A percentile compares a stretch with the other conserved stretches of the same genome.
phyloP scores from a whole-genome alignment of 2,113 vertebrate species.

The Chunga burmeisteri region DNA sequence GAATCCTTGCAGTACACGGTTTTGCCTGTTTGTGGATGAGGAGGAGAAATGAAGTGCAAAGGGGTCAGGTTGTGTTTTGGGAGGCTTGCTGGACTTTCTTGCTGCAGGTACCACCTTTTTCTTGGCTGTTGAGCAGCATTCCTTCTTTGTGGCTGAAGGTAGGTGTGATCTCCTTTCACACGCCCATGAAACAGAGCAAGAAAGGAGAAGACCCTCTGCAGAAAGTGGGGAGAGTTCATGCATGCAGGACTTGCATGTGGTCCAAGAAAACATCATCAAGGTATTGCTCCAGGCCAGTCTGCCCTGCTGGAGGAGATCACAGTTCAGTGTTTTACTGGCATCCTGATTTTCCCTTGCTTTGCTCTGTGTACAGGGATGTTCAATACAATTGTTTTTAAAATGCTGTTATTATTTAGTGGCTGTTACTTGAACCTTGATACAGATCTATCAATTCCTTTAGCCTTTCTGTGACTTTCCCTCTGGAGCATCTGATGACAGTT shows the following conservation, averaged over 20 bases:
- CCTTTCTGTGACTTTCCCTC: neutral
- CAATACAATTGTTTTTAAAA: neutral
- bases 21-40: neutral
- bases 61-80: neutral
- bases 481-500: neutral
- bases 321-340: neutral
- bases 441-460: neutral
- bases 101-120: neutral
- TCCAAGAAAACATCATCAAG: neutral
- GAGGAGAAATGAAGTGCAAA: neutral
- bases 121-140: neutral
- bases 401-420: neutral
- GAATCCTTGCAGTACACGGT: neutral
- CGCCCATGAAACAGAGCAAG: neutral
- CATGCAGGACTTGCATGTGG: accelerated
- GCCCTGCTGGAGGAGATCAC: neutral
- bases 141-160: neutral
- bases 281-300: neutral
- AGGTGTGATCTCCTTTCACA: neutral
- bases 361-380: neutral
- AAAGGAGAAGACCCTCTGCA: neutral
- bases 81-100: neutral
- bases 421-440: neutral
- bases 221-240: neutral
- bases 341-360: neutral